phyloP scores from a whole-genome alignment of 2,113 vertebrate genomes.

The Brienomyrus brachyistius region DNA sequence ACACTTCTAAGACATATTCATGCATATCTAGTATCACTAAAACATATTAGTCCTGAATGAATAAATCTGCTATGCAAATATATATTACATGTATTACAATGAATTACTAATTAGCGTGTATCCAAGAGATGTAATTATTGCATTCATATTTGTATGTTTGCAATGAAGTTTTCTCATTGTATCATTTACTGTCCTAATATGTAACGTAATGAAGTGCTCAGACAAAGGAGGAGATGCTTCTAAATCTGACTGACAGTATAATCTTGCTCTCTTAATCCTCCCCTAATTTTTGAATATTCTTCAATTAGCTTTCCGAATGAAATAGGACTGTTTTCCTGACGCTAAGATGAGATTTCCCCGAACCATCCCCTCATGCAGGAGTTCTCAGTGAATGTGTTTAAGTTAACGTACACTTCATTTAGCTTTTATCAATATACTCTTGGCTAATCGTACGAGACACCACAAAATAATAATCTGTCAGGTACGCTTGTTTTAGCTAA shows the following conservation, averaged over 20 bases:
- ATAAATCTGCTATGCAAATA: not conserved
- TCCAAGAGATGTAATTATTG: not conserved
- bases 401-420: not conserved
- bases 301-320: not conserved
- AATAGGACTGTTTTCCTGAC: not conserved
- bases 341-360: not conserved
- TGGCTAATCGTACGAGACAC: not conserved
- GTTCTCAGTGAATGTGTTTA: not conserved
- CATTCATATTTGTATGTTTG: not conserved
- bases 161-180: not conserved
- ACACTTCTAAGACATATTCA: not conserved
- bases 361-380: not conserved
- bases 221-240: not conserved
- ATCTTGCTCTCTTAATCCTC: not conserved
- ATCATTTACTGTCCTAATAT: not conserved
- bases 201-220: not conserved
- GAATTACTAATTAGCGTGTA: not conserved
- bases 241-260: not conserved
- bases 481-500: not conserved
- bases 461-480: not conserved
- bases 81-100: not conserved
- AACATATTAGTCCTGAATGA: not conserved
- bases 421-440: not conserved
- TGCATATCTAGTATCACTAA: not conserved
- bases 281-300: not conserved